Percentiles rank a stretch among this genome's conserved stretches.
Evolutionary conservation across 2,113 vertebrate species (phyloP).

Genomic region (Lepisosteus oculatus): DNA sequence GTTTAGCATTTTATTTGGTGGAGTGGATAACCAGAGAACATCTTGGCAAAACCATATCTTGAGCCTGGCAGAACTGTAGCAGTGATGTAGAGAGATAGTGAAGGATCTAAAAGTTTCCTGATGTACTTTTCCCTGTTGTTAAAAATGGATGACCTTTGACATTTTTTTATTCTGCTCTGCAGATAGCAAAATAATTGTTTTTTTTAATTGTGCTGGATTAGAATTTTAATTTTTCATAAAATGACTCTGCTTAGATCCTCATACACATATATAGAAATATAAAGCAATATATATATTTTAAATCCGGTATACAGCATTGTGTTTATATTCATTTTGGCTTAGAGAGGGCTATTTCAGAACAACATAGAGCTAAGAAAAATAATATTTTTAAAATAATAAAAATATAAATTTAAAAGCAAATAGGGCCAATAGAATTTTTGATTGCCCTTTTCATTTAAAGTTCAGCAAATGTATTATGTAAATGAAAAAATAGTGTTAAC

Average conservation of each 20-base stretch:
- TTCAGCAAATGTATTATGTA: constrained; percentile 17
- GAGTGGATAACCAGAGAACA: neutral
- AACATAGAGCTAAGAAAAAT: constrained; percentile 40
- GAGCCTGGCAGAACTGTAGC: constrained; percentile 31
- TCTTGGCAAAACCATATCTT: constrained; percentile 12
- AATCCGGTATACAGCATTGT: constrained; percentile 44
- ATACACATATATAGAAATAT: constrained; percentile 34
- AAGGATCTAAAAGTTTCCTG: constrained; percentile 31
- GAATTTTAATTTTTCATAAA: constrained; percentile 24
- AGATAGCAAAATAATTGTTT: constrained; percentile 39
- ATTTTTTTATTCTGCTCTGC: constrained; percentile 61
- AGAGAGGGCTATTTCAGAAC: constrained; percentile 33
- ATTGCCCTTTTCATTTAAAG: constrained; percentile 39
- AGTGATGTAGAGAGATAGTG: constrained; percentile 25
- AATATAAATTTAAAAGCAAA: constrained; percentile 35
- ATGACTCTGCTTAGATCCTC: constrained; percentile 36
- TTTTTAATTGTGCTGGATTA: constrained; percentile 25
- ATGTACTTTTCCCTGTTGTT: constrained; percentile 36
- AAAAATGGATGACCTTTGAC: constrained; percentile 14
- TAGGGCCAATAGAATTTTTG: constrained; percentile 43
- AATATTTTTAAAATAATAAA: constrained; percentile 43
- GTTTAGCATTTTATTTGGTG: neutral
- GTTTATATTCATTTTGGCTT: constrained; percentile 38
- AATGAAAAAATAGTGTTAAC: constrained; percentile 21
- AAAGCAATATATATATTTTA: constrained; percentile 30